These are phyloP conservation scores for Lasiurus cinereus DNA, from an alignment of 2,113 vertebrate species.

Conservation along the genomic window DNA sequence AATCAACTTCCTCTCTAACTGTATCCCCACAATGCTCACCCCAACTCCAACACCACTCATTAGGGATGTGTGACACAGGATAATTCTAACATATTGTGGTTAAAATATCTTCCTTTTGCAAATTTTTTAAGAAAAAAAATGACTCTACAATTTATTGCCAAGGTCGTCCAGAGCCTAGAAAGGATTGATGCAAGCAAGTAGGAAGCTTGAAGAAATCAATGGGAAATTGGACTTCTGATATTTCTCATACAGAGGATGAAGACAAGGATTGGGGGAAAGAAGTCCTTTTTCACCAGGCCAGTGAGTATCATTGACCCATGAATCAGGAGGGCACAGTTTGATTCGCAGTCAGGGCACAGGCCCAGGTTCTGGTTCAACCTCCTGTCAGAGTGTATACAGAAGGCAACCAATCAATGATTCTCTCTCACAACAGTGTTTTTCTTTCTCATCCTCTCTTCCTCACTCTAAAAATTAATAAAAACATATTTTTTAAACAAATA, in stretches of 20 bases:
- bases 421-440: too few species aligned
- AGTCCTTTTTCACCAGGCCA: neutral
- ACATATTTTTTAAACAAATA: neutral
- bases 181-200: neutral
- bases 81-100: neutral
- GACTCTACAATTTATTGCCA: neutral
- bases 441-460: too few species aligned
- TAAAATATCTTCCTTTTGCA: slow-evolving; percentile 24
- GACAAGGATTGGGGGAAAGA: neutral
- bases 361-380: too few species aligned
- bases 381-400: too few species aligned
- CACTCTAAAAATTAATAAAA: neutral
- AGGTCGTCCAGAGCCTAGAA: neutral
- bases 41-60: neutral
- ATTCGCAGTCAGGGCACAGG: too few species aligned
- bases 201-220: slow-evolving; percentile 30
- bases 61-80: neutral
- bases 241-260: neutral
- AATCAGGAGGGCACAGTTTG: too few species aligned
- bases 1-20: neutral
- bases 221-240: slow-evolving; percentile 1
- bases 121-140: neutral
- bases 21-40: neutral
- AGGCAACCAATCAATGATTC: too few species aligned
- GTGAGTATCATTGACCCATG: too few species aligned